phyloP scores from a whole-genome alignment of 2,113 vertebrate species.

The Falco punctatus region DNA sequence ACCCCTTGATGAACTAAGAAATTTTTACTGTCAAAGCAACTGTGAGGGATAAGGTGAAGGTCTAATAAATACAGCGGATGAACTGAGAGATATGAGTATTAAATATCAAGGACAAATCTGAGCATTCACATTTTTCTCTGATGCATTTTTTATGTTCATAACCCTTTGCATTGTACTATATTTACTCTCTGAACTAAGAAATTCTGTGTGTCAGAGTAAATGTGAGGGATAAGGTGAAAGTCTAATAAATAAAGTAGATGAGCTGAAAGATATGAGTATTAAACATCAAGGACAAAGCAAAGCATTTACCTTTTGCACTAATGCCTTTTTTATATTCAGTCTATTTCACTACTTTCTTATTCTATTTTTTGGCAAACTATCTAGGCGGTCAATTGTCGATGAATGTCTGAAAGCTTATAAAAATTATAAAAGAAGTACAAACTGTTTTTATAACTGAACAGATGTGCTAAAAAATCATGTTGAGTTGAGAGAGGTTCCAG shows the following conservation, averaged over 20 bases:
- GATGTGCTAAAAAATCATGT: background rate
- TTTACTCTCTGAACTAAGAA: slow-evolving; percentile 57
- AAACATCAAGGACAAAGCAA: slow-evolving; percentile 45
- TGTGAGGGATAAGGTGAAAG: slow-evolving; percentile 42
- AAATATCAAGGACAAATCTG: slow-evolving; percentile 30
- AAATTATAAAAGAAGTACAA: background rate
- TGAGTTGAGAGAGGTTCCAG: background rate
- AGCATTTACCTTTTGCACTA: slow-evolving; percentile 6
- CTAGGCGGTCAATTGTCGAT: background rate
- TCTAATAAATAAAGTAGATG: slow-evolving; percentile 51
- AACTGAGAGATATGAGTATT: background rate
- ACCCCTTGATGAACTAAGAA: background rate
- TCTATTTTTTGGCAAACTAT: background rate
- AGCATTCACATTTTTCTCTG: slow-evolving; percentile 25
- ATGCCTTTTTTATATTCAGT: background rate
- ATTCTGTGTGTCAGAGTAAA: slow-evolving; percentile 1
- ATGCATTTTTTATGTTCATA: slow-evolving; percentile 46
- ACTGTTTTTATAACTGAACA: background rate
- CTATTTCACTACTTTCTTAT: background rate
- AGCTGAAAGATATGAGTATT: slow-evolving; percentile 6
- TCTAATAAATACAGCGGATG: background rate
- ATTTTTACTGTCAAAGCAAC: background rate
- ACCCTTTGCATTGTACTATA: slow-evolving; percentile 11
- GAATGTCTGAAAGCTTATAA: background rate
- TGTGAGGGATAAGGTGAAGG: background rate